phyloP scores from a whole-genome alignment of 2,113 vertebrate species.

The Leucoraja erinaceus region DNA sequence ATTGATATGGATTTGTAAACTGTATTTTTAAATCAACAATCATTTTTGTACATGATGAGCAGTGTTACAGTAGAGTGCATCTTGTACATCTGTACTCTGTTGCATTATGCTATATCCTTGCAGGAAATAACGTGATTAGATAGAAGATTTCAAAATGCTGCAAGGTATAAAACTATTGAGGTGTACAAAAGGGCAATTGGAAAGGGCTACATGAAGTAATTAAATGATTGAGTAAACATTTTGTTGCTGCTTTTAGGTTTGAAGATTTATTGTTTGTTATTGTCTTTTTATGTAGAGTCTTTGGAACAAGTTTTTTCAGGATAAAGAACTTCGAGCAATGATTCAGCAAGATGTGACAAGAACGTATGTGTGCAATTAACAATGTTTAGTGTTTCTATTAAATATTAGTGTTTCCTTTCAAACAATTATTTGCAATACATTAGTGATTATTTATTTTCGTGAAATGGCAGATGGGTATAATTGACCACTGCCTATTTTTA shows the following conservation, averaged over 20 bases:
- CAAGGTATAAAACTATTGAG: not conserved
- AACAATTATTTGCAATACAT: not conserved
- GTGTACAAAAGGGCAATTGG: not conserved
- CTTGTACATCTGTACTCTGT: not conserved
- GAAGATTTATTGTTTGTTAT: conserved; percentile 14
- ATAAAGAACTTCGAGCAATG: conserved; percentile 95
- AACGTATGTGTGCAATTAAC: conserved; percentile 69
- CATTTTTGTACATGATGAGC: not conserved
- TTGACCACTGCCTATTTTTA: not conserved
- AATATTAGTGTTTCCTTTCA: not conserved
- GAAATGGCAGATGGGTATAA: not conserved
- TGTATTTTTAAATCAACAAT: not conserved
- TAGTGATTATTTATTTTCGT: not conserved
- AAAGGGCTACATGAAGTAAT: not conserved
- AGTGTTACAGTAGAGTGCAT: not conserved
- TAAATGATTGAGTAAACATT: not conserved
- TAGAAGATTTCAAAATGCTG: not conserved
- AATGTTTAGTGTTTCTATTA: too few relatives aligned
- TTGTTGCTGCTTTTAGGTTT: not conserved
- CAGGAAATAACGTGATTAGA: not conserved
- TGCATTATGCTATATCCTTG: not conserved
- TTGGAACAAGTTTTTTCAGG: conserved; percentile 89
- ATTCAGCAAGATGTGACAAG: conserved; percentile 92
- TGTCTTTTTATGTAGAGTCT: conserved; percentile 70
- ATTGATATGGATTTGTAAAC: not conserved